Evolutionary conservation across 2,888 invertebrate genomes (phyloP).

Genomic region (Clunio marinus): DNA sequence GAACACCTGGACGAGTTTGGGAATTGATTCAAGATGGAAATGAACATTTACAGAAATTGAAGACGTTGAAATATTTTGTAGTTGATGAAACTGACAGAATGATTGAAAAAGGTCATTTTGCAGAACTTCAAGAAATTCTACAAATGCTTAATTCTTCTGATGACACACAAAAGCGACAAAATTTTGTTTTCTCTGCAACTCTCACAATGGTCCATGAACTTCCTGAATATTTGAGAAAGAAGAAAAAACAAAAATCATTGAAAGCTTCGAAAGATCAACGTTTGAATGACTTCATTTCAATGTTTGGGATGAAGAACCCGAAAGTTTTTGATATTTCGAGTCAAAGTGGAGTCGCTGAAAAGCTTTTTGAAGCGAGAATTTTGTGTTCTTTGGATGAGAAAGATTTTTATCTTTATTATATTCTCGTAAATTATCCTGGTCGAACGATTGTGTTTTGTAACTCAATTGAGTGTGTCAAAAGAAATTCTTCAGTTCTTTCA

Average conservation of each 20-base stretch:
- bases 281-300: constrained; percentile 68
- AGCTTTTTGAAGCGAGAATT: constrained; percentile 79
- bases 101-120: constrained; percentile 94
- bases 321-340: constrained; percentile 88
- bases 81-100: constrained; percentile 99
- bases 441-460: constrained; percentile 91
- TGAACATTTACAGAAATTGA: constrained; percentile 67
- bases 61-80: constrained; percentile 77
- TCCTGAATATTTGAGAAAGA: constrained; percentile 66
- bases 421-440: constrained; percentile 77
- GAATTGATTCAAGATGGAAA: constrained; percentile 80
- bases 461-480: constrained; percentile 87
- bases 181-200: constrained; percentile 96
- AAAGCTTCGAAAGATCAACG: constrained; percentile 72
- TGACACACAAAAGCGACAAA: constrained; percentile 67
- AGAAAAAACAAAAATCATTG: constrained; percentile 49
- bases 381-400: constrained; percentile 74
- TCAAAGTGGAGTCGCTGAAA: constrained; percentile 69
- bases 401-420: constrained; percentile 89
- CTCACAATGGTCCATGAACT: constrained; percentile 86
- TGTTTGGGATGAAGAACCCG: constrained; percentile 80
- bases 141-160: constrained; percentile 68
- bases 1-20: constrained; percentile 96
- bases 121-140: constrained; percentile 78
- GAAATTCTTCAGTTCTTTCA: constrained; percentile 65